phyloP scores from a whole-genome alignment of 2,797 vertebrate species.

The Platyrinchus mystaceus region DNA sequence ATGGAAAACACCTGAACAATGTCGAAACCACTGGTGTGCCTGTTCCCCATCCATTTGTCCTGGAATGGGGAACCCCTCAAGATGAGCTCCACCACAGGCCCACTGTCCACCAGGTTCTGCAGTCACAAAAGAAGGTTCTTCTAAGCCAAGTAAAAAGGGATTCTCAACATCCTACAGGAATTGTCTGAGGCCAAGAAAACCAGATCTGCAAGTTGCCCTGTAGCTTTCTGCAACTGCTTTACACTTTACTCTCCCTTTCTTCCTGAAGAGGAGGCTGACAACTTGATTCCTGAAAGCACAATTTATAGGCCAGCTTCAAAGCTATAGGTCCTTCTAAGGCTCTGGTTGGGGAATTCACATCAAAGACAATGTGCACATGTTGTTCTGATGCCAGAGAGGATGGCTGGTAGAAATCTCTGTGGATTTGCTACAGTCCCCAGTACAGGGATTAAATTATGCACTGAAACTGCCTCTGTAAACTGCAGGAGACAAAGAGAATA shows the following conservation, averaged over 20 bases:
- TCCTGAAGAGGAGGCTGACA: conserved; percentile 69
- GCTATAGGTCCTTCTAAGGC: conserved; percentile 73
- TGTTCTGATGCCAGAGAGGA: conserved; percentile 73
- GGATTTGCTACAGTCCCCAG: conserved; percentile 68
- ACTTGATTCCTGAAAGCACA: conserved; percentile 78
- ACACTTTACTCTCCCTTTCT: conserved; percentile 59
- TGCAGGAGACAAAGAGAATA: conserved; percentile 67
- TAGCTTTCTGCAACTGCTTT: conserved; percentile 58
- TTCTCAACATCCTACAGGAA: conserved; percentile 16
- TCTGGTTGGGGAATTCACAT: conserved; percentile 77
- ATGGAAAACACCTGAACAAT: not conserved
- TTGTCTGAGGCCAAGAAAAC: conserved; percentile 63
- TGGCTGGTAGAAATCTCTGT: conserved; percentile 59
- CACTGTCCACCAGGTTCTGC: not conserved
- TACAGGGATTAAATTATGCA: conserved; percentile 71
- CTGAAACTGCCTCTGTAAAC: conserved; percentile 69
- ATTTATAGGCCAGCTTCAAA: conserved; percentile 82
- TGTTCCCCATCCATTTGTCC: not conserved
- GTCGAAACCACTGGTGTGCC: not conserved
- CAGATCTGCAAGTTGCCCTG: conserved; percentile 67
- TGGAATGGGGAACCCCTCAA: not conserved
- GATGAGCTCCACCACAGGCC: not conserved
- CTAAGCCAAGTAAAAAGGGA: conserved; percentile 5
- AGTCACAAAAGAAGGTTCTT: not conserved
- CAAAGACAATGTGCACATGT: conserved; percentile 67